Percentiles rank a stretch among this genome's conserved stretches.
These are phyloP conservation scores for Caenorhabditis auriculariae DNA, from an alignment of 2,888 invertebrate genomes.

Conservation along the genomic window DNA sequence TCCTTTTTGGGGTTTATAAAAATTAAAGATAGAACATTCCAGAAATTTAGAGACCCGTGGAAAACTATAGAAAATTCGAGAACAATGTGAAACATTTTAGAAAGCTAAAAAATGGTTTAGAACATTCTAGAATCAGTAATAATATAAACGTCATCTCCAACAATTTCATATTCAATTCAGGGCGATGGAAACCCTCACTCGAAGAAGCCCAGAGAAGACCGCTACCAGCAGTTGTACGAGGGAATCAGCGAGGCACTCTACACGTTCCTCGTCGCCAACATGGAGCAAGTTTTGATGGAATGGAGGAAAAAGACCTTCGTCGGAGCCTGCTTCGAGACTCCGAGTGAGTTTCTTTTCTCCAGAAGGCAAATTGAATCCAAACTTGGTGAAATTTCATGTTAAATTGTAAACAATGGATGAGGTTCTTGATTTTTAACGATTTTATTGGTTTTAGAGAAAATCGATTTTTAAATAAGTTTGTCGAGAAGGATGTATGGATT, in stretches of 20 bases:
- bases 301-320: conserved; percentile 29
- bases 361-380: background rate
- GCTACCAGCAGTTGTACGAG: conserved; percentile 50
- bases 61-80: background rate
- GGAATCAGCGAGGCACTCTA: conserved; percentile 46
- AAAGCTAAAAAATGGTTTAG: background rate
- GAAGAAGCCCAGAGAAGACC: conserved; percentile 33
- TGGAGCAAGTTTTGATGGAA: conserved; percentile 52
- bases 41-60: background rate
- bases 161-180: background rate
- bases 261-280: conserved; percentile 55
- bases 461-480: background rate
- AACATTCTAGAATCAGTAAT: background rate
- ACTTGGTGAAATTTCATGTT: background rate
- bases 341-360: conserved; percentile 17
- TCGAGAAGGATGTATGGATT: no score
- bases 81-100: background rate
- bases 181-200: conserved; percentile 38
- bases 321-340: conserved; percentile 30
- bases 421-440: no score
- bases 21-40: background rate
- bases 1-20: background rate
- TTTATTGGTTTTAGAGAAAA: no score
- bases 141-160: background rate
- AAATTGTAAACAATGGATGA: no score